Base-by-base conservation (phyloP, 2,797 vertebrate genomes). In the Coccyzus lansbergi region DNA sequence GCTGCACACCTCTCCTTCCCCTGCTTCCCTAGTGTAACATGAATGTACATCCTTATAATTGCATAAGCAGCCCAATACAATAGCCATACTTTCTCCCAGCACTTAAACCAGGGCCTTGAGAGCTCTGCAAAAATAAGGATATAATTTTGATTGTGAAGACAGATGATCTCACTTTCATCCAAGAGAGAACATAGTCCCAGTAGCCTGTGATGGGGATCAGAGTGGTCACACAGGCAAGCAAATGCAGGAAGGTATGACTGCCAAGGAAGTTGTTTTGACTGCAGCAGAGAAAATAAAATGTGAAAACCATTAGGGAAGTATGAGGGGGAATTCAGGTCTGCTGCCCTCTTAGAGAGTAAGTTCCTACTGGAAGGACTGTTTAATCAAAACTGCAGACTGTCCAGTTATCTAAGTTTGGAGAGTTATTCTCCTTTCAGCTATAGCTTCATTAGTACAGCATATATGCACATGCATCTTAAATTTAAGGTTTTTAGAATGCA, bases 201-300 rank as follows among this genome's bases (percentile, higher is more conserved):
- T 68, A 68, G 83, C 71, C 51, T 72, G 90, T 2, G 10, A 56
- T 64, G n/a, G 72, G 87, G 51, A 84, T 93, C 56, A 91, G 49
- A 87, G 72, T 48, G 44, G 55, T 83, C 70, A 52, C 77, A 49
- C 15, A 49, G 52, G 48, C 86, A 81, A 44, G 4, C 0, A 40
- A 38, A 52, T 12, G 40, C 80, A 88, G 93, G 89, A 89, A 91
- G 72, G 31, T 65, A 18, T 0, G 38, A 22, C 83, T 95, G 91
- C 92, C 93, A 93, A 92, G 95, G 79, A 72, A 79, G 63, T 90
- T 95, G 95, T 95, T 97, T 97, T 95, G 94, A 92, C 93, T 93
- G 83, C 70, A 67, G 26, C 29, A 79, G 69, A 34, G 56, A 89
- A 94, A 95, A 91, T 71, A 80, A 64, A 83, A 91, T 86, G 87